Percentiles rank a stretch among this genome's conserved stretches.
phyloP scores from a whole-genome alignment of 1,140 invertebrate species.

The Atta cephalotes region DNA sequence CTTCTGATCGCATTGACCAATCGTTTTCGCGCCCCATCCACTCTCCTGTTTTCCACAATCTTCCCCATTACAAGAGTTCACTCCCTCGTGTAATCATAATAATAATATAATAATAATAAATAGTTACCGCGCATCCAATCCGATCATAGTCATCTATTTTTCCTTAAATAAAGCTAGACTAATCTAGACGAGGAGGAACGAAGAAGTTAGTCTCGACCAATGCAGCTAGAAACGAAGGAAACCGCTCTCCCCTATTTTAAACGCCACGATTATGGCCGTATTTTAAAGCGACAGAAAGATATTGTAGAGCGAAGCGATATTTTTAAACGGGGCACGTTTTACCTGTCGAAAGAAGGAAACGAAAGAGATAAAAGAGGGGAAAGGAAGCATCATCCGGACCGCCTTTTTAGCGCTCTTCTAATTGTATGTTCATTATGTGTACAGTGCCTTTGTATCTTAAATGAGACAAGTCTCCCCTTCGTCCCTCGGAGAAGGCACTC shows the following conservation, averaged over 20 bases:
- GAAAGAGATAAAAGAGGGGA: slow-evolving; percentile 48
- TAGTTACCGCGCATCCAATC: slow-evolving; percentile 75
- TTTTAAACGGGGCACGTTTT: slow-evolving; percentile 79
- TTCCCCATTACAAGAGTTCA: background rate
- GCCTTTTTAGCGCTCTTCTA: slow-evolving; percentile 77
- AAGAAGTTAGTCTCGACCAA: slow-evolving; percentile 74
- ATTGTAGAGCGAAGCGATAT: slow-evolving; percentile 75
- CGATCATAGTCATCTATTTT: slow-evolving; percentile 75
- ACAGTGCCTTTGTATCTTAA: slow-evolving; percentile 85
- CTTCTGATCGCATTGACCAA: slow-evolving; percentile 78
- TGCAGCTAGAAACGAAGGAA: slow-evolving; percentile 77
- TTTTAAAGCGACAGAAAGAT: slow-evolving; percentile 65
- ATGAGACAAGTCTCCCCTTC: slow-evolving; percentile 52
- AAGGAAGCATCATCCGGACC: slow-evolving; percentile 65
- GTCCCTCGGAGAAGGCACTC: slow-evolving; percentile 35
- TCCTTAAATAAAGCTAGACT: slow-evolving; percentile 61
- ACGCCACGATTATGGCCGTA: slow-evolving; percentile 67
- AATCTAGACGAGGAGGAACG: slow-evolving; percentile 42
- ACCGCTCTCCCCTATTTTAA: slow-evolving; percentile 76
- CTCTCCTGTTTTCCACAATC: background rate
- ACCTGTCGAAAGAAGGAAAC: slow-evolving; percentile 66
- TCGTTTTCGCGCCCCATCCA: slow-evolving; percentile 60
- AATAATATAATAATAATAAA: slow-evolving; percentile 33
- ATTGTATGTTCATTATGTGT: slow-evolving; percentile 80
- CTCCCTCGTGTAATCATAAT: slow-evolving; percentile 29